These are phyloP conservation scores for Diplogasteroides magnus DNA, from an alignment of 1,140 invertebrate species.

Conservation along the genomic window DNA sequence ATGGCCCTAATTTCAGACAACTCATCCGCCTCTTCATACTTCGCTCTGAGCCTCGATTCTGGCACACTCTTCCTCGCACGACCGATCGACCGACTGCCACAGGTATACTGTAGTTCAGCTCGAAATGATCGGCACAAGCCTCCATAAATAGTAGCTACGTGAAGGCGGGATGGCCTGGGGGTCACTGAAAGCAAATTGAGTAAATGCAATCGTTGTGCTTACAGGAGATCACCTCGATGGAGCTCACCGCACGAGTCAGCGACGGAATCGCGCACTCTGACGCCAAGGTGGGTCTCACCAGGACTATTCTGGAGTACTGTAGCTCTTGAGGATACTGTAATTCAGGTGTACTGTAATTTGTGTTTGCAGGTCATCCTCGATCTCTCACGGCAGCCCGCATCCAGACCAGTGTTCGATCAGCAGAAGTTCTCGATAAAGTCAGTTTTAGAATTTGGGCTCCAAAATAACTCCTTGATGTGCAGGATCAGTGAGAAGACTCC, in stretches of 20 bases:
- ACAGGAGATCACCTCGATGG: conserved; percentile 10
- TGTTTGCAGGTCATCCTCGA: neutral
- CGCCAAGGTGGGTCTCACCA: neutral
- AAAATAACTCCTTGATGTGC: neutral
- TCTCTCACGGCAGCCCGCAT: neutral
- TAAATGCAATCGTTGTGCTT: too few species aligned
- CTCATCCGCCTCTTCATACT: conserved; percentile 59
- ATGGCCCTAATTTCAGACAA: too few species aligned
- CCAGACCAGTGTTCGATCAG: neutral
- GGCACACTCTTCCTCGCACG: conserved; percentile 26
- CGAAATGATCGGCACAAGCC: too few species aligned
- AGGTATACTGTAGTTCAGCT: too few species aligned
- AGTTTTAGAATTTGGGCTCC: neutral
- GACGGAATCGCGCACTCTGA: conserved; percentile 10
- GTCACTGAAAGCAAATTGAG: too few species aligned
- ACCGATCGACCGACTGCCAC: conserved; percentile 19
- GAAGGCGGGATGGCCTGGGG: too few species aligned
- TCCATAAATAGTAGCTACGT: too few species aligned
- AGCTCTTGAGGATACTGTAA: too few species aligned
- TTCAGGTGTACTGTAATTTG: too few species aligned
- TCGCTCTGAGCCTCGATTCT: conserved; percentile 74
- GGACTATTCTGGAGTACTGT: neutral
- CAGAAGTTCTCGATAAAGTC: neutral
- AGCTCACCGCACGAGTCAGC: conserved; percentile 13
- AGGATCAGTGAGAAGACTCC: neutral